Percentiles rank a stretch among this genome's conserved stretches.
Conservation (phyloP, 2,888 invertebrate species). For the Apotomis capreana region DNA sequence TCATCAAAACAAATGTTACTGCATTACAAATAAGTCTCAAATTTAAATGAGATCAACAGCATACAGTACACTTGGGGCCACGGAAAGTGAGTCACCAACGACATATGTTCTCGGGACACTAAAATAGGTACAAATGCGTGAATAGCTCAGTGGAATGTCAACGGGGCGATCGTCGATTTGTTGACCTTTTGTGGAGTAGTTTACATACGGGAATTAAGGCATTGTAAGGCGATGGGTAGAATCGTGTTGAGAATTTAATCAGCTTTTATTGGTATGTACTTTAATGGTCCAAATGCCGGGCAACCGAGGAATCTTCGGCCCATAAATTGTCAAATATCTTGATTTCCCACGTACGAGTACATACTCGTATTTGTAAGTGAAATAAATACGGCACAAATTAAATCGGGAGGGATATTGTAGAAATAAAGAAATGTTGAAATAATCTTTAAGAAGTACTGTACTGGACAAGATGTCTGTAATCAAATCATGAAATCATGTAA, state of each 20-base stretch:
- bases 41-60: not conserved
- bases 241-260: conserved; percentile 24
- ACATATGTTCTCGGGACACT: conserved; percentile 48
- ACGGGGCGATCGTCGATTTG: conserved; percentile 63
- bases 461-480: no score
- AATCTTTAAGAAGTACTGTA: no score
- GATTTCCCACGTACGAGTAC: no score
- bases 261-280: conserved; percentile 2
- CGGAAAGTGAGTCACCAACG: conserved; percentile 49
- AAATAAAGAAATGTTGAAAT: no score
- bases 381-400: no score
- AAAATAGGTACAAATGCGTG: conserved; percentile 52
- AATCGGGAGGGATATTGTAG: no score
- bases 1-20: not conserved
- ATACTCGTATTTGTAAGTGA: no score
- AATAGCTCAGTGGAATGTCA: conserved; percentile 61
- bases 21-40: not conserved
- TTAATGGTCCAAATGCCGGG: not conserved
- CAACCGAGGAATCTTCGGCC: not conserved
- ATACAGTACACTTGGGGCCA: conserved; percentile 44
- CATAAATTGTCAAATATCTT: no score
- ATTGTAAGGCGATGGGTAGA: conserved; percentile 27
- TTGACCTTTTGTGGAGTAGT: conserved; percentile 65
- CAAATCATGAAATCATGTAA: no score
- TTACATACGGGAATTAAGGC: conserved; percentile 49